Evolutionary conservation across 2,888 invertebrate genomes (phyloP).

Genomic region (Heteromurus nitidus): DNA sequence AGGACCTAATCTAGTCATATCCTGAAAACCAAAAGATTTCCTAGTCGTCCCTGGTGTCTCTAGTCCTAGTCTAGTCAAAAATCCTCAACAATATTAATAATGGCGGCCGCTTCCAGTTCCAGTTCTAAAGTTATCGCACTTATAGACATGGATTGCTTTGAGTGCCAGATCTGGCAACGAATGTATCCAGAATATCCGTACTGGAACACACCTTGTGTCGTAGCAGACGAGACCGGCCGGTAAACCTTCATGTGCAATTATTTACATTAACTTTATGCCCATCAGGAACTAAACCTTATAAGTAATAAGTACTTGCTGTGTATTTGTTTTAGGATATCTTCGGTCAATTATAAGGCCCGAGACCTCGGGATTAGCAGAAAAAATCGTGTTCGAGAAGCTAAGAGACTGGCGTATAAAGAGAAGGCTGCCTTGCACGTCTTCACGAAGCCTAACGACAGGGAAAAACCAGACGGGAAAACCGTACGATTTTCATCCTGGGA

Average conservation of each 20-base stretch:
- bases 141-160: constrained; percentile 59
- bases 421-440: not conserved
- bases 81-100: too few relatives aligned
- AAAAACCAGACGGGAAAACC: constrained; percentile 38
- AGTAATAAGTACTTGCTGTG: not conserved
- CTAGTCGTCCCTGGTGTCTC: not conserved
- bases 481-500: constrained; percentile 43
- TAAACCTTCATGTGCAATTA: too few relatives aligned
- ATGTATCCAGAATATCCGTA: constrained; percentile 32
- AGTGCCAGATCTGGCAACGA: constrained; percentile 61
- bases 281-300: not conserved
- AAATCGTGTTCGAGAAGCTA: not conserved
- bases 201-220: constrained; percentile 47
- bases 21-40: not conserved
- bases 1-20: not conserved
- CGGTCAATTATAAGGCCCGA: constrained; percentile 47
- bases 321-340: constrained; percentile 44
- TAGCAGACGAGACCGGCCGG: constrained; percentile 54
- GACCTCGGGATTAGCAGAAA: constrained; percentile 19
- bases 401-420: not conserved
- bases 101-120: not conserved
- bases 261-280: too few relatives aligned
- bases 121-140: constrained; percentile 39
- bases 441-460: constrained; percentile 35
- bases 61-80: too few relatives aligned